Conservation (phyloP, 2,888 invertebrate species). For the Ephialtes manifestator region DNA sequence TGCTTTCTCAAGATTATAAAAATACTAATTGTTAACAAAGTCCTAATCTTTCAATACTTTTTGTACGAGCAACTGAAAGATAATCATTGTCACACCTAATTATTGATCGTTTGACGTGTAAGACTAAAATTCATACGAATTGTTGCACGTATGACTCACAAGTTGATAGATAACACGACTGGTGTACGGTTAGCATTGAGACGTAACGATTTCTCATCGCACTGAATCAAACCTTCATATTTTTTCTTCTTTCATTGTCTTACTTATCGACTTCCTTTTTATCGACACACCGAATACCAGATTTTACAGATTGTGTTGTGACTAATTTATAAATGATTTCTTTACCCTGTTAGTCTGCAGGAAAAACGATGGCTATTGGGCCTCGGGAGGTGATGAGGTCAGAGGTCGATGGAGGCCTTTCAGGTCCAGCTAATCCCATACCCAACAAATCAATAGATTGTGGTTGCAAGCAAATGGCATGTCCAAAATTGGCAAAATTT, state of each 20-base stretch:
- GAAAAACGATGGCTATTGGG: constrained; percentile 78
- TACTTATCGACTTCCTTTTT: background rate
- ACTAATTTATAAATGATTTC: background rate
- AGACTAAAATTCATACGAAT: constrained; percentile 53
- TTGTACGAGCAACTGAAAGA: background rate
- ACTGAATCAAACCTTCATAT: background rate
- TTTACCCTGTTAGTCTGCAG: constrained; percentile 23
- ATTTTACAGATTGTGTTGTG: background rate
- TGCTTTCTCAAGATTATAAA: background rate
- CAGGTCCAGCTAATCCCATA: constrained; percentile 83
- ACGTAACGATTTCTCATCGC: constrained; percentile 33
- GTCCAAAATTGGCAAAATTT: constrained; percentile 82
- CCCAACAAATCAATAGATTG: constrained; percentile 82
- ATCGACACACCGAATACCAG: background rate
- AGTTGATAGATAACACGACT: constrained; percentile 56
- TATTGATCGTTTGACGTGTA: constrained; percentile 55
- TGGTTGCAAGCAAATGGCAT: constrained; percentile 81
- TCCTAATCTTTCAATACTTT: background rate
- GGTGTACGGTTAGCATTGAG: constrained; percentile 30
- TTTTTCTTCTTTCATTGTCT: background rate
- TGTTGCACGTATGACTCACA: constrained; percentile 61
- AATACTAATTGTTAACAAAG: background rate
- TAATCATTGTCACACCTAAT: constrained; percentile 9
- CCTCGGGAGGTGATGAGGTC: constrained; percentile 81
- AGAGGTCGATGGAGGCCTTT: constrained; percentile 80